A percentile compares a stretch with the other conserved stretches of the same genome.
Conservation (phyloP, 2,888 invertebrate genomes). For the Podabrus alpinus region DNA sequence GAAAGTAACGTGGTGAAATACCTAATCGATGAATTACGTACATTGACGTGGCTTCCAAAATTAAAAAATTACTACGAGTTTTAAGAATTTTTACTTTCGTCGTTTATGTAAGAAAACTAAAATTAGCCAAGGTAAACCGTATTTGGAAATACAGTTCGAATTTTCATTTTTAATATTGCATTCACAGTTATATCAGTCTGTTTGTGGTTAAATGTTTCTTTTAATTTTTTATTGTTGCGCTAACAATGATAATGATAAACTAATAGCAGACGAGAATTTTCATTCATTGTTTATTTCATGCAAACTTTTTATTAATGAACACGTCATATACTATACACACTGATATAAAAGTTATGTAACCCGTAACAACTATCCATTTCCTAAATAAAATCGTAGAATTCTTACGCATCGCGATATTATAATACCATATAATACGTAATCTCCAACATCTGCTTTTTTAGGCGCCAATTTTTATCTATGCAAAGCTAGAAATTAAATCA, state of each 20-base stretch:
- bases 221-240: not conserved
- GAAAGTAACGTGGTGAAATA: not conserved
- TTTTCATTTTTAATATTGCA: not conserved
- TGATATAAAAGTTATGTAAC: not conserved
- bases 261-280: not conserved
- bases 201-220: not conserved
- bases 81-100: not conserved
- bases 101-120: not conserved
- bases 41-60: not conserved
- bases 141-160: not conserved
- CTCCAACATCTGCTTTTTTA: not conserved
- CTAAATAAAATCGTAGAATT: not conserved
- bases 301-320: not conserved
- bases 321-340: not conserved
- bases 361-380: not conserved
- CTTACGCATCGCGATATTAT: not conserved
- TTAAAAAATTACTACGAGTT: not conserved
- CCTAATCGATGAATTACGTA: not conserved
- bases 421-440: not conserved
- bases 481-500: not conserved
- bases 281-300: not conserved
- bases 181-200: not conserved
- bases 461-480: not conserved
- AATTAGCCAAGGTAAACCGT: not conserved
- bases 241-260: not conserved